These are phyloP conservation scores for Thyatira batis DNA, from an alignment of 2,888 invertebrate genomes.

Conservation along the genomic window DNA sequence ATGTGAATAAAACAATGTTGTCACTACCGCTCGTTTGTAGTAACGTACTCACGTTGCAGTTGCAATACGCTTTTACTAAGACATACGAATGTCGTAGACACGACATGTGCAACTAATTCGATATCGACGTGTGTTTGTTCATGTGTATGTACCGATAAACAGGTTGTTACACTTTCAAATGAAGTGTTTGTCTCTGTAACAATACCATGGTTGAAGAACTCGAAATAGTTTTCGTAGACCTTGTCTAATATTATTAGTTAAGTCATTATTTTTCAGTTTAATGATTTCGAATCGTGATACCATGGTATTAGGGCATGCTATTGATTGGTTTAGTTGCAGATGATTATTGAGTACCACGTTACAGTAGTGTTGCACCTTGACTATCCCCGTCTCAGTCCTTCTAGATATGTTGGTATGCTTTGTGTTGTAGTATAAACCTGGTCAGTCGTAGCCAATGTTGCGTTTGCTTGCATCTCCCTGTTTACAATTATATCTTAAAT, in stretches of 20 bases:
- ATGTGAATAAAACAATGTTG: conserved; percentile 38
- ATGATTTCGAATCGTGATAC: conserved; percentile 33
- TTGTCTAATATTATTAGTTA: conserved; percentile 1
- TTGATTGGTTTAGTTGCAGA: conserved; percentile 63
- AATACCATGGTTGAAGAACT: conserved; percentile 39
- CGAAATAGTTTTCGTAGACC: background rate
- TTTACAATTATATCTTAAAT: background rate
- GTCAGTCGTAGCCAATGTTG: conserved; percentile 9
- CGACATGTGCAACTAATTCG: conserved; percentile 50
- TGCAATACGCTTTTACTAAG: conserved; percentile 36
- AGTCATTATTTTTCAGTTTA: conserved; percentile 8
- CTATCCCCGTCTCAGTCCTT: conserved; percentile 32
- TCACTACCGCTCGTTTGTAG: conserved; percentile 47
- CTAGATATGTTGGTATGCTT: conserved; percentile 39
- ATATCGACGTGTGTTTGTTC: conserved; percentile 31
- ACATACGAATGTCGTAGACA: conserved; percentile 17
- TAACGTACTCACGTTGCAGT: conserved; percentile 41
- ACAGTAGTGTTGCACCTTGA: conserved; percentile 54
- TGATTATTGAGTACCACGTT: conserved; percentile 52
- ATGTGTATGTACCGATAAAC: conserved; percentile 23
- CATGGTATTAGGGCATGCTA: conserved; percentile 56
- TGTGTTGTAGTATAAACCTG: conserved; percentile 13
- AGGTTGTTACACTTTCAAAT: conserved; percentile 14
- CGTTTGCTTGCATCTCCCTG: conserved; percentile 1
- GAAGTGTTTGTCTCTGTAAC: conserved; percentile 10